Evolutionary conservation across 2,113 vertebrate species (phyloP).

Genomic region (Podiceps cristatus): DNA sequence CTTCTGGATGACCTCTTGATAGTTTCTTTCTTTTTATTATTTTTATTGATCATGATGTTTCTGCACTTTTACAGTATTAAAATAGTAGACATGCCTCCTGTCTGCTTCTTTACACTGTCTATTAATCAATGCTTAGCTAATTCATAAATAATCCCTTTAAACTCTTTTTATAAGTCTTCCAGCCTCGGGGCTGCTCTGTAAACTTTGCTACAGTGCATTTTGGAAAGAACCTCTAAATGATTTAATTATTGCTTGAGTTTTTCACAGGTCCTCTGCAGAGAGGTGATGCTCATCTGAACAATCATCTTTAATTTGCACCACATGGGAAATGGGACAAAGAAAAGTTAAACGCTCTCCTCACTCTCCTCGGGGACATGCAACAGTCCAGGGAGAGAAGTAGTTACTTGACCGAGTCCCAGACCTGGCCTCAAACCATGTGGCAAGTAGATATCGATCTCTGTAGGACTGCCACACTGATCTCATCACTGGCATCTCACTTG

Average conservation of each 20-base stretch:
- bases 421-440: not conserved
- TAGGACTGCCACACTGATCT: not conserved
- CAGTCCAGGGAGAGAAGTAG: not conserved
- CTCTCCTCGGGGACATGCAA: not conserved
- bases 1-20: not conserved
- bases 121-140: not conserved
- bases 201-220: not conserved
- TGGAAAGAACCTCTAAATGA: not conserved
- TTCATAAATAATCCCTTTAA: not conserved
- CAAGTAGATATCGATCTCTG: not conserved
- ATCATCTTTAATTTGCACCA: not conserved
- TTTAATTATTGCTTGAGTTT: not conserved
- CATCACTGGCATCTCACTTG: not conserved
- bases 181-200: not conserved
- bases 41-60: not conserved
- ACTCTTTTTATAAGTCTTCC: not conserved
- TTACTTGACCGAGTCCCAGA: not conserved
- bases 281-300: not conserved
- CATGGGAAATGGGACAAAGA: not conserved
- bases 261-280: not conserved
- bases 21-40: not conserved
- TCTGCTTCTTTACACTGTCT: not conserved
- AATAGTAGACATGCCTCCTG: not conserved
- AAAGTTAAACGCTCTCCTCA: not conserved
- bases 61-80: not conserved